Evolutionary conservation across 2,888 invertebrate genomes (phyloP), one percentile per base, ranked within the genome.

Genomic region (Oasisia sp.): DNA sequence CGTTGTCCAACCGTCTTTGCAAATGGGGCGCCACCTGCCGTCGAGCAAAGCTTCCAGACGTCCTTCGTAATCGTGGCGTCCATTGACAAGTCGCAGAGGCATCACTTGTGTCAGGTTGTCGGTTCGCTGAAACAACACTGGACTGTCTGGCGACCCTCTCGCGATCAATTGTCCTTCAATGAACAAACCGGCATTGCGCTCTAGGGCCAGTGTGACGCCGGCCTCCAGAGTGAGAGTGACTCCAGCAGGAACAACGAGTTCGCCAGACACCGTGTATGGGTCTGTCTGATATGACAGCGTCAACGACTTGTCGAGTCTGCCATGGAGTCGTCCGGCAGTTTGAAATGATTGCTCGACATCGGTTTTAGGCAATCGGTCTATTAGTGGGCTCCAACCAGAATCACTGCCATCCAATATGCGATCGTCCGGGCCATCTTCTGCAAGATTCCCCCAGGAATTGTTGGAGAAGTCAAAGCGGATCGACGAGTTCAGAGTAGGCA

Each of bases 211-310:
- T 19, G 91, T 89, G 0, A 92, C 91, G 32, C 92, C 92, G 32
- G 50, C 32, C 32, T 92, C 92, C 44, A 92, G 7, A n/a, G 74
- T 90, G 58, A 92, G 32, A 32, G 91, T 92, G 19, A 89, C 19
- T n/a, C 92, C 92, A n/a, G 38, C 58, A 27, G 92, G 92, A 32
- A 92, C 91, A 38, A 90, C 56, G 32, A 92, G 91, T 44, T 92
- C 92, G 32, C 92, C 92, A 56, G 45, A 89, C 56, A 92, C 92
- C 11, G 38, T 90, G 56, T 92, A 92, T 27, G 91, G 38, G 27
- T 32, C 56, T 90, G 32, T 50, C 45, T 90, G 50, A 45, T 32
- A 38, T 32, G n/a, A 14, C 56, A 92, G 58, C n/a, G 89, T 91
- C 12, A 91, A 32, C 56, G 90, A 32, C 56, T 92, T 89, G 12